Evolutionary conservation across 2,113 vertebrate species (phyloP), one percentile per base, ranked within the genome.

Genomic region (Choloepus hoffmanni): DNA sequence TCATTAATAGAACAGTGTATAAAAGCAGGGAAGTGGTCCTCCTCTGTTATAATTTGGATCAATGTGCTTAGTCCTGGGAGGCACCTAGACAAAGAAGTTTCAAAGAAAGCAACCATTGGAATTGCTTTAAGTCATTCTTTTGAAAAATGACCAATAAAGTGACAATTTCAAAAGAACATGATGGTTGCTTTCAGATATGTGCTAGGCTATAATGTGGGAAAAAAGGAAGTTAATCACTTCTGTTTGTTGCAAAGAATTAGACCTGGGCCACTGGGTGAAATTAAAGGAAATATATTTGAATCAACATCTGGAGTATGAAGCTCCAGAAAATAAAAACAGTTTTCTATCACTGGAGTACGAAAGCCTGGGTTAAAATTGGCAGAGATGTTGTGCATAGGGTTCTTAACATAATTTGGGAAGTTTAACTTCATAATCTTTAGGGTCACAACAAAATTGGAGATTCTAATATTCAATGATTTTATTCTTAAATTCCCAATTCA

Each of bases 401-500:
- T 90, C 63, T 85, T 94, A 48, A 63, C 24, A 60, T 65, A 76
- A 90, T 77, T 93, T 92, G 78, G 83, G 43, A 92, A 43, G n/a
- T 79, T 93, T 96, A 89, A 95, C 68, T 85, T 76, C 1, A 79
- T 78, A 76, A 91, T 76, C 7, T 43, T 89, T 76, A 93, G 77
- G 58, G 12, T n/a, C 9, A 74, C 16, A 65, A 58, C 18, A 36
- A 95, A 86, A 95, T 65, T 55, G 70, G 84, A 95, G 73, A 53
- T 68, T 79, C 68, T 70, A 83, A 86, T 73, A 83, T 86, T 62
- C 30, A n/a, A 60, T 77, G 53, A 93, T 95, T 95, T 94, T 92
- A 92, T 86, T 55, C 30, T 40, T 76, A 55, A 86, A 8, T 74
- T 26, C 30, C 53, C 13, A 65, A 48, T 60, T 89, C 77, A 73